These are phyloP conservation scores for Gobio gobio DNA, from an alignment of 2,113 vertebrate genomes.

Conservation along the genomic window DNA sequence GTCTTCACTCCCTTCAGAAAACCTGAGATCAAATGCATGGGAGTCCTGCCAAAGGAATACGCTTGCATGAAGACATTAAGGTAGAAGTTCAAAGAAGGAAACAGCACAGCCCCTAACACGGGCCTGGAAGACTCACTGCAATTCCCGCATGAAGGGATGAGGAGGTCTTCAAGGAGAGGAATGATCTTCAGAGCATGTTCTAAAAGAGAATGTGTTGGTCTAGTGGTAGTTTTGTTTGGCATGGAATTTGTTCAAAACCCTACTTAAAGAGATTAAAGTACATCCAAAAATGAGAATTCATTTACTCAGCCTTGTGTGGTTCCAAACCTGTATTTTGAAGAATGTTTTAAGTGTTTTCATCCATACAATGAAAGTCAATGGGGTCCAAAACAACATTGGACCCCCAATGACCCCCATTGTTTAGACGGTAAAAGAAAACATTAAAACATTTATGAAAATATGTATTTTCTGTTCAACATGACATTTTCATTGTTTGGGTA, in stretches of 20 bases:
- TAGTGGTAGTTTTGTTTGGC: neutral
- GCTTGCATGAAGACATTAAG: neutral
- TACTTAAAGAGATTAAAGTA: neutral
- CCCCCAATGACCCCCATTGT: neutral
- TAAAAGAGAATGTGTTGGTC: neutral
- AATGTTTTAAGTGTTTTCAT: no score
- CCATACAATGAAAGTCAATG: neutral
- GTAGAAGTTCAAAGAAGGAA: slow-evolving; percentile 28
- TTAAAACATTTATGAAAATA: neutral
- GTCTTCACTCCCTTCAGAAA: slow-evolving; percentile 29
- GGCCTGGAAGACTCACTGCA: neutral
- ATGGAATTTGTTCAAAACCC: neutral
- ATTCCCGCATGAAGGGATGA: neutral
- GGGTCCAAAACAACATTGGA: neutral
- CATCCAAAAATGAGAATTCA: neutral
- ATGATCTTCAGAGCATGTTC: neutral
- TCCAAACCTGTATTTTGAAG: neutral
- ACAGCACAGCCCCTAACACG: neutral
- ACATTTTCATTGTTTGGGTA: neutral
- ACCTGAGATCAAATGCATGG: slow-evolving; percentile 31
- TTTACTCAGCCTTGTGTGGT: neutral
- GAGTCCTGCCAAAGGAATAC: slow-evolving; percentile 21
- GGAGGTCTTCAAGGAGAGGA: neutral
- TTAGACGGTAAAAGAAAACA: neutral
- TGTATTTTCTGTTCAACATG: neutral